These are phyloP conservation scores for Threskiornis aethiopicus DNA, from an alignment of 2,797 vertebrate species.

Conservation along the genomic window DNA sequence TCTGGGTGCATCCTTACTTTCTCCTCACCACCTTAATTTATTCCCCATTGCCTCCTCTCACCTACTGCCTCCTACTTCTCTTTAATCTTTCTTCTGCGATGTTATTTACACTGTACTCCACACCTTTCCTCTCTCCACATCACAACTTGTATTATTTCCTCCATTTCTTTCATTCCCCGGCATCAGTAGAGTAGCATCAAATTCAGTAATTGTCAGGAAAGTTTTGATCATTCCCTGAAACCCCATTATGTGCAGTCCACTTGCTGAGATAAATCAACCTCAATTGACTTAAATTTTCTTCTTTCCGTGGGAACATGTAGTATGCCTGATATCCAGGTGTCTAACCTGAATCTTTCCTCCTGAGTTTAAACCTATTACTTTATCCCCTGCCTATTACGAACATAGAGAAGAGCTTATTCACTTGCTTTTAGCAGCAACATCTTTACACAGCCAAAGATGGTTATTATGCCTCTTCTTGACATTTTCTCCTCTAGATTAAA, in stretches of 20 bases:
- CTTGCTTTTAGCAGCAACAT: conserved; percentile 11
- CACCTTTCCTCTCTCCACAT: neutral
- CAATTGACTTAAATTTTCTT: neutral
- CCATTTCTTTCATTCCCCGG: neutral
- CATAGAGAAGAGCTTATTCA: neutral
- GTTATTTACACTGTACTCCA: neutral
- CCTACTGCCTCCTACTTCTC: neutral
- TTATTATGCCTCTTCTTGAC: neutral
- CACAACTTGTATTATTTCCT: neutral
- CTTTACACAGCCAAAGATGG: neutral
- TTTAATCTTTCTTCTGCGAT: neutral
- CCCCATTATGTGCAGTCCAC: neutral
- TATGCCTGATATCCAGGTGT: conserved; percentile 8
- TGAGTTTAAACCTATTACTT: conserved; percentile 41
- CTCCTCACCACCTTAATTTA: neutral
- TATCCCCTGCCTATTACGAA: neutral
- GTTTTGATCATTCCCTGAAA: conserved; percentile 13
- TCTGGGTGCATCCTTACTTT: neutral
- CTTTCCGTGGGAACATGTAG: neutral
- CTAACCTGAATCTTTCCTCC: neutral
- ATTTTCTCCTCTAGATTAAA: conserved; percentile 32
- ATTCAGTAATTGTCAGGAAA: neutral
- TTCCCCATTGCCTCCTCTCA: neutral
- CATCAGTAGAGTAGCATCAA: neutral
- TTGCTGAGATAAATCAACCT: conserved; percentile 41